Evolutionary conservation across 2,113 vertebrate species (phyloP), one percentile per base, ranked within the genome.

Genomic region (Tetraodon nigroviridis): DNA sequence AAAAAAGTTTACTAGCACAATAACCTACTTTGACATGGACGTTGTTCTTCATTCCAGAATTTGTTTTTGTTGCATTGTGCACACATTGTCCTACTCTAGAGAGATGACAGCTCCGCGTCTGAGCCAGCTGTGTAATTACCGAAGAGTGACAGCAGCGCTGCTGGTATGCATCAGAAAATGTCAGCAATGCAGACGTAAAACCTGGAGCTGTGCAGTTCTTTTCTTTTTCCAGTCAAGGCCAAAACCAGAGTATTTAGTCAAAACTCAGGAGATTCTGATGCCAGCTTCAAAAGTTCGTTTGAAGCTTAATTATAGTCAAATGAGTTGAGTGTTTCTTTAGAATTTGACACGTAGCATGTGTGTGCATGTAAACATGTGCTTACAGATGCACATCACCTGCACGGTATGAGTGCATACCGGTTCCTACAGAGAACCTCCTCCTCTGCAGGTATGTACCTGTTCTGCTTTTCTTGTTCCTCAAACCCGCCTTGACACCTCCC

Each of bases 71-170:
- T 7, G 48, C 3, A 2, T 45, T 27, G 8, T 51, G 49, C 54
- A 55, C 53, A 37, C 61, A 42, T 51, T 57, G 45, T 21, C 37
- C 11, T 66, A 40, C 51, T 15, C 20, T n/a, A 18, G 50, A 46
- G 29, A 64, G 58, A 75, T 73, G 67, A 80, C 73, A 79, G 64
- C 56, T 61, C 45, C 18, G 48, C 16, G 45, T 68, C 61, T 37
- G 50, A 57, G 40, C 61, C 76, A 72, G 60, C 67, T 75, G 70
- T 76, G 69, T 84, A 73, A 86, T 86, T 78, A 84, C 37, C 47
- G 67, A 58, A 55, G 51, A 55, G 67, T 81, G 61, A 78, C 58
- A 80, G 55, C 51, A 20, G 7, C 47, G 57, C 50, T 66, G 65
- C 57, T 51, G 75, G 61, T 46, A 64, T 70, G 75, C 21, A 49